Conservation (phyloP, 1,140 invertebrate genomes). For the Formica exsecta region DNA sequence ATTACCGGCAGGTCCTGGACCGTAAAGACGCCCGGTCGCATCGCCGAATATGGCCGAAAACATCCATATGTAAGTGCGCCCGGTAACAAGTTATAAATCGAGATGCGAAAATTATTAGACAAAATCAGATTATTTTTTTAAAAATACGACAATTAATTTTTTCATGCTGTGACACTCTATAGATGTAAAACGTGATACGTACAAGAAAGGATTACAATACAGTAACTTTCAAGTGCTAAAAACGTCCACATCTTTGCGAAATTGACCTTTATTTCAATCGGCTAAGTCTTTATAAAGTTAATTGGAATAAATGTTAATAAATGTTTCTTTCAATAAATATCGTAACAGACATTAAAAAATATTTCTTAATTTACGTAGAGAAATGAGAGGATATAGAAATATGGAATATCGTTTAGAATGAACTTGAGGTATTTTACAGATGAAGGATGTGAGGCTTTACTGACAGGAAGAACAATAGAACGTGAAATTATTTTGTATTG, state of each 20-base stretch:
- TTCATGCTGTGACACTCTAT: too few relatives aligned
- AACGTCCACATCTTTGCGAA: neutral
- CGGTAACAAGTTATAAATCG: constrained; percentile 17
- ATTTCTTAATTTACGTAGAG: neutral
- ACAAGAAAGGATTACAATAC: neutral
- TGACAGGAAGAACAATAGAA: neutral
- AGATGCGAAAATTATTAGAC: neutral
- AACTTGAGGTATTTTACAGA: neutral
- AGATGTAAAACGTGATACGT: neutral
- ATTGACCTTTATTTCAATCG: neutral
- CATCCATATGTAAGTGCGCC: constrained; percentile 14
- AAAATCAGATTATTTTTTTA: neutral
- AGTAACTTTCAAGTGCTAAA: neutral
- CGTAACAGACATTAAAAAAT: neutral
- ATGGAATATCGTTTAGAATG: neutral
- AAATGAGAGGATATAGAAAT: neutral
- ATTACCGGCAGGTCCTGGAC: constrained; percentile 41
- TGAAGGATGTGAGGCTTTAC: neutral
- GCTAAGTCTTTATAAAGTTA: neutral
- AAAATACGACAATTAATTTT: neutral
- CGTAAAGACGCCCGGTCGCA: constrained; percentile 21
- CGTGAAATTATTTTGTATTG: constrained; percentile 8
- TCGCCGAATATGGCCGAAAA: constrained; percentile 52
- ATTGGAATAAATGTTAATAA: neutral
- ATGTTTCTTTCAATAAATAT: neutral